Percentiles rank a stretch among this genome's conserved stretches.
phyloP scores from a whole-genome alignment of 2,113 vertebrate genomes.

The Laticauda laticaudata region DNA sequence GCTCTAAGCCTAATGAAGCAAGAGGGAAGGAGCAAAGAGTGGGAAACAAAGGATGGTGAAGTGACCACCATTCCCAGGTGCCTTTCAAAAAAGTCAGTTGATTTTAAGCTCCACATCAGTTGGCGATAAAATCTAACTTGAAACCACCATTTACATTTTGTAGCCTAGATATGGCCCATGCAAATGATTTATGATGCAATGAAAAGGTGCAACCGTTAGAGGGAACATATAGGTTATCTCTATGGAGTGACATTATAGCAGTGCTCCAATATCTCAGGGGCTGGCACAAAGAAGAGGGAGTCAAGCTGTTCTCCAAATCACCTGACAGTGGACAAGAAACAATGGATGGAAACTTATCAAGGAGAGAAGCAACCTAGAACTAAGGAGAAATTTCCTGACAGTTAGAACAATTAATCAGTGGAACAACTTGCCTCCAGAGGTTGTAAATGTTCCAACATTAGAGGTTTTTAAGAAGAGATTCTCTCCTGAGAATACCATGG shows the following conservation, averaged over 20 bases:
- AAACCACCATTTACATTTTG: not conserved
- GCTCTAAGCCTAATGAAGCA: constrained; percentile 58
- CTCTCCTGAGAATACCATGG: not conserved
- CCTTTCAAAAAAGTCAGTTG: not conserved
- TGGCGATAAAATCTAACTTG: fast-evolving
- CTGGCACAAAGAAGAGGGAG: not conserved
- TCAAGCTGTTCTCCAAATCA: not conserved
- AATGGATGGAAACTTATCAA: not conserved
- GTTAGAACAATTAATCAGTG: not conserved
- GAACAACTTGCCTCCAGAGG: not conserved
- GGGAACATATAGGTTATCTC: not conserved
- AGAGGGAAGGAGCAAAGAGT: not conserved
- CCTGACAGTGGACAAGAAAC: not conserved
- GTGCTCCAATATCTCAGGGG: not conserved
- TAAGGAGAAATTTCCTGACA: not conserved
- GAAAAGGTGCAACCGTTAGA: not conserved
- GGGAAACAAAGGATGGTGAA: not conserved
- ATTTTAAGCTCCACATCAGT: fast-evolving
- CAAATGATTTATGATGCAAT: not conserved
- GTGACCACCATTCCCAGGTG: fast-evolving
- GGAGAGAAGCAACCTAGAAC: not conserved
- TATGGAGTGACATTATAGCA: not conserved
- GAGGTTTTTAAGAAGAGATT: not conserved
- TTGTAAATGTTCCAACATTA: not conserved
- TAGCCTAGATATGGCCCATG: not conserved